phyloP scores from a whole-genome alignment of 2,888 invertebrate species.

The Nymphalis urticae region DNA sequence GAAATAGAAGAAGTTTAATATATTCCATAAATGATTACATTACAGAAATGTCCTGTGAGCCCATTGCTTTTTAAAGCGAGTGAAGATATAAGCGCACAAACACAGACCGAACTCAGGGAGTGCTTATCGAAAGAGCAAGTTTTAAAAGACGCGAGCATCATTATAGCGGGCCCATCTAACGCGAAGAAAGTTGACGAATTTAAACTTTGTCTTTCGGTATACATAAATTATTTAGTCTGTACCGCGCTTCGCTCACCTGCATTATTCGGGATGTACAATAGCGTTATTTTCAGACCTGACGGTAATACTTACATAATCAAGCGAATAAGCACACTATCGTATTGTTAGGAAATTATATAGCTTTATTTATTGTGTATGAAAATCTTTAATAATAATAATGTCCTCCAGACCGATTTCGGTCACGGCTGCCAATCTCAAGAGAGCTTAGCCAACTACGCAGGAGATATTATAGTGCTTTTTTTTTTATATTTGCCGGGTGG shows the following conservation, averaged over 20 bases:
- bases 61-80: conserved; percentile 60
- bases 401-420: too few relatives aligned
- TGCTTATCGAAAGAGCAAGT: conserved; percentile 46
- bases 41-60: conserved; percentile 58
- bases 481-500: too few relatives aligned
- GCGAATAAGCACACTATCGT: too few relatives aligned
- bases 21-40: conserved; percentile 6
- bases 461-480: too few relatives aligned
- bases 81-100: conserved; percentile 45
- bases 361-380: too few relatives aligned
- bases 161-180: conserved; percentile 63
- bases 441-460: too few relatives aligned
- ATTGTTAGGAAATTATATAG: too few relatives aligned
- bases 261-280: background rate
- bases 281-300: background rate
- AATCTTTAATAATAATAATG: too few relatives aligned
- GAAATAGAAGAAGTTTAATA: background rate
- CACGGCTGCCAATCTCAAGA: too few relatives aligned
- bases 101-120: conserved; percentile 45
- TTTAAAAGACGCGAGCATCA: conserved; percentile 48
- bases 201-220: conserved; percentile 44
- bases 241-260: background rate
- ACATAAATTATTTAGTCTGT: background rate
- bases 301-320: too few relatives aligned
- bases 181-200: conserved; percentile 51